Evolutionary conservation across 2,113 vertebrate genomes (phyloP), one percentile per base, ranked within the genome.

Genomic region (Hiodon tergisus): DNA sequence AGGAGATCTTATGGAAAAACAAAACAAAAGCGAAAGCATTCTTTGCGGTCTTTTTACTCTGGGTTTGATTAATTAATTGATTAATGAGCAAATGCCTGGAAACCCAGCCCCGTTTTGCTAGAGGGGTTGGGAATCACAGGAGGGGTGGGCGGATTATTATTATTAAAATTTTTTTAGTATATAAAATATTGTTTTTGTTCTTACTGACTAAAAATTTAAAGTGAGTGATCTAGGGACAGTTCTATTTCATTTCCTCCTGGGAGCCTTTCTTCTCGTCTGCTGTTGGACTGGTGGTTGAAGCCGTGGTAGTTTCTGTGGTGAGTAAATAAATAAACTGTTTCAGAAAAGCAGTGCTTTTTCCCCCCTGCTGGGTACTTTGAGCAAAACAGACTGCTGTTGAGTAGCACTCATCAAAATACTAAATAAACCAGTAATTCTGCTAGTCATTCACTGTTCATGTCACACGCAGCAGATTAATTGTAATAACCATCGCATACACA

Each of bases 201-300:
- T 11, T 16, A 47, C 47, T 46, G 9, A 13, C 67, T 0, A 8
- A 59, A 59, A 71, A 71, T 71, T 46, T 13, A 7, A 54, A 13
- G 5, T 16, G 0, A 61, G 58, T 53, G 13, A 47, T n/a, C 11
- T 16, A 54, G 17, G 50, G 69, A 54, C 31, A 8, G 5, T 61
- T 81, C 71, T 86, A 88, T 67, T 87, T 85, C 66, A 82, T 75
- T 71, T 80, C 86, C 69, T 85, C 76, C 76, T 73, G 77, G 76
- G 60, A 77, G 79, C 75, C 61, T 69, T 83, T 84, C 85, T 87
- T 80, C 69, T 87, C 83, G 66, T 81, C 83, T 50, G 77, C 74
- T 0, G 62, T 65, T 58, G 85, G 86, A 81, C 75, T 81, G 6
- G 14, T 65, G 8, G 72, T 75, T 77, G 77, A 73, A 55, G 73